Conservation (phyloP, 2,797 vertebrate species). For the Phrynocephalus forsythii region DNA sequence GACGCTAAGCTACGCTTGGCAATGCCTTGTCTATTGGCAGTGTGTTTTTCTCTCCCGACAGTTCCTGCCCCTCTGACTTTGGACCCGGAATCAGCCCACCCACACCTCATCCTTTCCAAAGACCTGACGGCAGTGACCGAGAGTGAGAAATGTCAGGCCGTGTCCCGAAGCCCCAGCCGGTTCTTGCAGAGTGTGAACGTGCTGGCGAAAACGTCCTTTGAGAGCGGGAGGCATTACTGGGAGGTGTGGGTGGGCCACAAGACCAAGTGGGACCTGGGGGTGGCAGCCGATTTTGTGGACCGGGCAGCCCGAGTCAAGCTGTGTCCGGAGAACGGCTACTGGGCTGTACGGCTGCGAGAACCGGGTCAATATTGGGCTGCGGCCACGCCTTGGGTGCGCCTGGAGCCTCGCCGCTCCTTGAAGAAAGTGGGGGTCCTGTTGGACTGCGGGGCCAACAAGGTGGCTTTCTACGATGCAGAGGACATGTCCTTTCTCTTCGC, state of each 20-base stretch:
- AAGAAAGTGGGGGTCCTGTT: conserved; percentile 83
- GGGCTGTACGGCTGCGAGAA: conserved; percentile 85
- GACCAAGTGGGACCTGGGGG: conserved; percentile 89
- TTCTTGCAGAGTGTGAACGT: conserved; percentile 88
- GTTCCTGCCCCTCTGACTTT: conserved; percentile 83
- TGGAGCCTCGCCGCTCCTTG: conserved; percentile 63
- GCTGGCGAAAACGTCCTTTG: conserved; percentile 79
- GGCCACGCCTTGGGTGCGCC: conserved; percentile 82
- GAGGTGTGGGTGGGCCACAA: conserved; percentile 87
- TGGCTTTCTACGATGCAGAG: conserved; percentile 84
- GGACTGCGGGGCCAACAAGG: conserved; percentile 81
- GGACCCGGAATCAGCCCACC: conserved; percentile 85
- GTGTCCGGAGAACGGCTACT: conserved; percentile 85
- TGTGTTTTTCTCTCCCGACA: conserved; percentile 49
- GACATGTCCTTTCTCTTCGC: conserved; percentile 85
- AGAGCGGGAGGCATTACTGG: conserved; percentile 85
- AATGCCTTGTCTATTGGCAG: rapidly evolving
- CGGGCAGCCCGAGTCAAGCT: conserved; percentile 81
- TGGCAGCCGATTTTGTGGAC: conserved; percentile 81
- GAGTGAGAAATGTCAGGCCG: conserved; percentile 49
- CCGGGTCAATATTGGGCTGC: conserved; percentile 80
- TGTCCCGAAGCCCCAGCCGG: conserved; percentile 71
- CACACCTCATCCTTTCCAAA: conserved; percentile 81
- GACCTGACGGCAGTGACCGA: conserved; percentile 83
- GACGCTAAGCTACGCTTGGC: rapidly evolving